Base-by-base conservation (phyloP, 2,888 invertebrate genomes). In the Tortricodes alternella region DNA sequence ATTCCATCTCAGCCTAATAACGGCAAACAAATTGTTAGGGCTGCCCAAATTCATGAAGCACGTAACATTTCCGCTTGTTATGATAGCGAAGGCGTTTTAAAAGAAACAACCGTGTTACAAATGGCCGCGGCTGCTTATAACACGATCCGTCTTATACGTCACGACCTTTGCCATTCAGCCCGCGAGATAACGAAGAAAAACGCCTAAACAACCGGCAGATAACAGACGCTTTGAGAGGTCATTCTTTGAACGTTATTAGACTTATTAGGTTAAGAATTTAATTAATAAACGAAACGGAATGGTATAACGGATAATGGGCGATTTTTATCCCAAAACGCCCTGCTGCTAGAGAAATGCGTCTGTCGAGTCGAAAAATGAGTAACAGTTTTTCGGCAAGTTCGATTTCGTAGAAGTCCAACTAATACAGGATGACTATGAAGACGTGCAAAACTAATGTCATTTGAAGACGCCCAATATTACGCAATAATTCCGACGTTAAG, bases 81-180 rank as follows among this genome's bases (percentile, higher is more conserved):
- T 64, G 62, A 65, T 65, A 61, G 55, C 58, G 57, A 62, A 61
- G 44, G 49, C 55, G 50, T 57, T 58, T 55, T 57, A 57, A 48
- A 50, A 49, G 53, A 44, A 50, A 52, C 57, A 58, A 48, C 46
- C 38, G 24, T 23, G 38, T 61, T 61, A 63, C 60, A 66, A 68
- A 66, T 61, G 62, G 59, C 32, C 34, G 53, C 52, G 38, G 52
- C 60, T 65, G 59, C 64, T 68, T 63, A 63, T 62, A 66, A 61
- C 48, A 60, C 62, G 61, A 41, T 60, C 60, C 59, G 59, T 60
- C 55, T 53, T 53, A 50, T 16, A 49, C 46, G 29, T n/a, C n/a
- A n/a, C 53, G 70, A 74, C 73, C 76, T 70, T 58, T 68, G 74
- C 64, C 74, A 71, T 74, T 74, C 67, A 32, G 53, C 35, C 37